phyloP scores from a whole-genome alignment of 2,888 invertebrate genomes.

The Cephus spinipes region DNA sequence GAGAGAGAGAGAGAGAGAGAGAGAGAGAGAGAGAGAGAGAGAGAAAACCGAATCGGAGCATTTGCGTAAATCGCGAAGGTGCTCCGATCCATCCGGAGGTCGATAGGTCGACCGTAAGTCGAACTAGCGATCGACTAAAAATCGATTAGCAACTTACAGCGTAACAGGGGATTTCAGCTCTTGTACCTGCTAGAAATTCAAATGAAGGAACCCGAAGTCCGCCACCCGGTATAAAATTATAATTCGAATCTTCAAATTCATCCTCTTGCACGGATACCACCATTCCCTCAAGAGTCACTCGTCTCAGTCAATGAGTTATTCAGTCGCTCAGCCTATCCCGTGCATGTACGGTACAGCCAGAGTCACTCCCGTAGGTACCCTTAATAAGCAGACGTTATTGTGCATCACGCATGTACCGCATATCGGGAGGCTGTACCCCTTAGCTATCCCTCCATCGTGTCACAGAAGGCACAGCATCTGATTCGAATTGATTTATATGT shows the following conservation, averaged over 20 bases:
- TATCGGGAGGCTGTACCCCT: not conserved
- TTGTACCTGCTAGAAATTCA: not conserved
- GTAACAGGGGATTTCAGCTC: not conserved
- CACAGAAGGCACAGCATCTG: not conserved
- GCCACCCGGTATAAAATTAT: not conserved
- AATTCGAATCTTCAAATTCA: not conserved
- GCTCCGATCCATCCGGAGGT: slow-evolving; percentile 2
- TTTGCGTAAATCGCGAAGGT: slow-evolving; percentile 32
- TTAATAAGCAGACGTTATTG: slow-evolving; percentile 39
- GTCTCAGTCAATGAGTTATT: not conserved
- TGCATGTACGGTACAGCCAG: too few relatives aligned
- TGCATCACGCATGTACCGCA: slow-evolving; percentile 2
- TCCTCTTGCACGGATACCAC: not conserved
- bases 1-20: slow-evolving; percentile 10
- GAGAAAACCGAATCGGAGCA: not conserved
- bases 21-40: slow-evolving; percentile 11
- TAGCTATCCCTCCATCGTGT: not conserved
- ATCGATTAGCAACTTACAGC: not conserved
- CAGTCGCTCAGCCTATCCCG: not conserved
- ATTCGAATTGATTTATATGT: slow-evolving; percentile 41
- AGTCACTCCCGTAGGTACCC: slow-evolving; percentile 26
- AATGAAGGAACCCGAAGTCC: not conserved
- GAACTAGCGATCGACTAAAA: not conserved
- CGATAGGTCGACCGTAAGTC: not conserved
- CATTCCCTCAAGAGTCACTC: not conserved